Evolutionary conservation across 2,113 vertebrate species (phyloP), one percentile per base, ranked within the genome.

Genomic region (Dolichallabes microphthalmus): DNA sequence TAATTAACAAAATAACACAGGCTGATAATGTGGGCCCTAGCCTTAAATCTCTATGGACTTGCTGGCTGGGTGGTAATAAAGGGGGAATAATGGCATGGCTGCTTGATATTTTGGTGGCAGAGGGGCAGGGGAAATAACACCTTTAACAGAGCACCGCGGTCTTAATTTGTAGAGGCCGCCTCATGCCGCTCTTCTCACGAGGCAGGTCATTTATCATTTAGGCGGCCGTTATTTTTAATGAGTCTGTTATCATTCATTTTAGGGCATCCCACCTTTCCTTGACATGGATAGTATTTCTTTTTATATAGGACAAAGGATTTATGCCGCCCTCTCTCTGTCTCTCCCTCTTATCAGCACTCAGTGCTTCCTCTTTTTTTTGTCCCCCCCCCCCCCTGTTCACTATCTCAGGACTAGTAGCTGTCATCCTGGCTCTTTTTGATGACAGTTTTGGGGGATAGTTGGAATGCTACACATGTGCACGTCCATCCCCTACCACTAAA

Each of bases 171-270:
- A 88, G 89, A 85, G 92, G 92, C 91, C 92, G 90, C 92, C 92
- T 91, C 92, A 92, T 90, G 90, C 90, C 91, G 93, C 92, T 93
- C 92, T 92, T 91, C 93, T 93, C 90, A 89, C 90, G 85, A 92
- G 93, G 89, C 89, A 22, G 87, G 92, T 94, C 93, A 93, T 94
- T 94, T 91, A 94, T 95, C 94, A 94, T 93, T 92, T 91, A 92
- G 92, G 87, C 84, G 88, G 93, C 93, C 89, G 93, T 95, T 95
- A 95, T 92, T 95, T 95, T 95, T 95, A 95, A 95, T 95, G 95
- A 95, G 94, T 92, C 94, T 94, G 94, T 95, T 95, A 95, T 95
- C 94, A 94, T 94, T 95, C 94, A 95, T 95, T 95, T 95, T 95
- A 95, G 94, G 94, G 92, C 93, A 94, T 93, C 93, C 94, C 94